Evolutionary conservation across 2,113 vertebrate genomes (phyloP), one percentile per base, ranked within the genome.

Genomic region (Desmodus rotundus): DNA sequence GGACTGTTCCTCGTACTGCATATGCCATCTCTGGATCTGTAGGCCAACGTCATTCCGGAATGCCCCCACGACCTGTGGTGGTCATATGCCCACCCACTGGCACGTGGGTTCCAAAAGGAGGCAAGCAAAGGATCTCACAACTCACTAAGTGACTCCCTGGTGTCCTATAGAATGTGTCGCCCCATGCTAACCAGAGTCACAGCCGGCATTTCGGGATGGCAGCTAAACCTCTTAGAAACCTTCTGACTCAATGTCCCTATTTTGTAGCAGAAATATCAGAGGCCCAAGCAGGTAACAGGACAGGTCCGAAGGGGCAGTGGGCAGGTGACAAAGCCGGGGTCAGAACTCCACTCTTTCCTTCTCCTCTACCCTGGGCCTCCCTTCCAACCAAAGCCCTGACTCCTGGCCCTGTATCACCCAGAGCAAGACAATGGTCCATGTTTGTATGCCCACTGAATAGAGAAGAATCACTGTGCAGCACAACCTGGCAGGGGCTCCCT

Each of bases 1-100:
- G 58, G 65, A 63, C 15, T 5, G 1, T 16, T 22, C 43, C 9
- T 72, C n/a, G 84, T 26, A 47, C 22, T 4, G 20, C 33, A 65
- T 11, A 36, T 2, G 28, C 7, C 33, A 2, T 52, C 63, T 73
- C 22, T 31, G 28, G 13, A 68, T 3, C 31, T 50, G 50, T 0
- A 4, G 52, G 56, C 17, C 38, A 56, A 38, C 36, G 72, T 45
- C 65, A 65, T 10, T 80, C 45, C 41, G 43, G 26, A 5, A 65
- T 1, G 33, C 14, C 38, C 33, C 26, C 7, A 38, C 19, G 4
- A 38, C 63, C 43, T n/a, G 13, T 6, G 31, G 54, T 33, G 4
- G 13, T 15, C 65, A n/a, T 3, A 14, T 5, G 10, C 7, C 38
- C 58, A 20, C 17, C 11, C 58, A 7, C 0, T 13, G n/a, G 74